Evolutionary conservation across 2,888 invertebrate species (phyloP).

Genomic region (Laspeyria flexula): DNA sequence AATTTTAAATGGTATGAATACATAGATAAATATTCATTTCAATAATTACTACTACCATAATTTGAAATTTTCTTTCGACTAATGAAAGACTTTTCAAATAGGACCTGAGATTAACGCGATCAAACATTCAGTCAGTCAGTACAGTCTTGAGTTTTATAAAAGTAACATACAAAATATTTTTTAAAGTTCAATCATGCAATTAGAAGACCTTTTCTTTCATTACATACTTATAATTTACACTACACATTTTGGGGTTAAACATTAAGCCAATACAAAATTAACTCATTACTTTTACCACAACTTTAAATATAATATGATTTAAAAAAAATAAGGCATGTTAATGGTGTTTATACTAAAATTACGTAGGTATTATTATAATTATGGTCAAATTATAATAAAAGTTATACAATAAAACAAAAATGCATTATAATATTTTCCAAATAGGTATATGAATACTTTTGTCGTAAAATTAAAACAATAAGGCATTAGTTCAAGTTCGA

Average conservation of each 20-base stretch:
- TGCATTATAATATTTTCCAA: slow-evolving; percentile 46
- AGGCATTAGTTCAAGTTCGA: slow-evolving; percentile 46
- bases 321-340: slow-evolving; percentile 53
- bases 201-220: too few relatives aligned
- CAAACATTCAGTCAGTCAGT: too few relatives aligned
- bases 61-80: too few relatives aligned
- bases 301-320: slow-evolving; percentile 32
- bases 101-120: too few relatives aligned
- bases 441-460: slow-evolving; percentile 41
- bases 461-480: slow-evolving; percentile 43
- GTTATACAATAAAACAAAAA: slow-evolving; percentile 38
- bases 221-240: too few relatives aligned
- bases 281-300: slow-evolving; percentile 9
- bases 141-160: too few relatives aligned
- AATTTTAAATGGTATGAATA: too few relatives aligned
- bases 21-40: too few relatives aligned
- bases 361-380: slow-evolving; percentile 52
- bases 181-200: too few relatives aligned
- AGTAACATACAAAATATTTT: too few relatives aligned
- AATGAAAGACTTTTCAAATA: too few relatives aligned
- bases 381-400: slow-evolving; percentile 48
- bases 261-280: neutral
- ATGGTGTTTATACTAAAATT: slow-evolving; percentile 48
- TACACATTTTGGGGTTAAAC: neutral
- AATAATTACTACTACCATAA: too few relatives aligned